These are phyloP conservation scores for Xyrauchen texanus DNA, from an alignment of 2,113 vertebrate species.

Conservation along the genomic window DNA sequence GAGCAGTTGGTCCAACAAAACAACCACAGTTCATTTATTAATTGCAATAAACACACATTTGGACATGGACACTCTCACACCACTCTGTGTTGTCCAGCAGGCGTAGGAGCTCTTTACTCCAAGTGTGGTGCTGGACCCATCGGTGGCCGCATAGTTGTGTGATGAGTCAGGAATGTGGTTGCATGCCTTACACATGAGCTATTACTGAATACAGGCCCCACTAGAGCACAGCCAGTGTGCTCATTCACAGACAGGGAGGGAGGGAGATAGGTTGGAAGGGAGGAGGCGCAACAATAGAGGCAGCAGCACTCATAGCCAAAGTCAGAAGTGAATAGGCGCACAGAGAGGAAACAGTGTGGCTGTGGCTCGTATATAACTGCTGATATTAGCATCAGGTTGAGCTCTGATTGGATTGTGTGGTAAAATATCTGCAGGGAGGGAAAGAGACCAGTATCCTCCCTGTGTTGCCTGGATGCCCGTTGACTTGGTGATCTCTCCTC, in stretches of 20 bases:
- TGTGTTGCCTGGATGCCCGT: conserved; percentile 75
- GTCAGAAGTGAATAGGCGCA: conserved; percentile 65
- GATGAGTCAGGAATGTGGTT: conserved; percentile 91
- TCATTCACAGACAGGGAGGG: conserved; percentile 69
- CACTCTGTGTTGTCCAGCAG: conserved; percentile 6
- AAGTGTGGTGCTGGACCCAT: conserved; percentile 65
- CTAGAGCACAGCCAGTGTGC: conserved; percentile 74
- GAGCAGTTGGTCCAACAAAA: not conserved
- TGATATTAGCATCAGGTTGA: not conserved
- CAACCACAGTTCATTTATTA: conserved; percentile 25
- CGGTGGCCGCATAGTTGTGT: conserved; percentile 83
- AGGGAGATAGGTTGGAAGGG: conserved; percentile 56
- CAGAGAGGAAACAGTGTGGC: conserved; percentile 39
- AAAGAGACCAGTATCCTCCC: not conserved
- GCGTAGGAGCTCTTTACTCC: conserved; percentile 41
- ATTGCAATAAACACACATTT: conserved; percentile 30
- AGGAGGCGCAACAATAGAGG: conserved; percentile 73
- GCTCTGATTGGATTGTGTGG: not conserved
- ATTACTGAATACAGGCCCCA: conserved; percentile 79
- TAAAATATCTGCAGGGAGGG: conserved; percentile 32
- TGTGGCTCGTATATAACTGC: not conserved
- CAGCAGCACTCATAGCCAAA: conserved; percentile 66
- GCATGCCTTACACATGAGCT: conserved; percentile 84
- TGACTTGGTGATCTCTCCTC: conserved; percentile 81
- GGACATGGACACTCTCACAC: not conserved